Evolutionary conservation across 2,113 vertebrate genomes (phyloP).

Genomic region (Melanocharis versteri): DNA sequence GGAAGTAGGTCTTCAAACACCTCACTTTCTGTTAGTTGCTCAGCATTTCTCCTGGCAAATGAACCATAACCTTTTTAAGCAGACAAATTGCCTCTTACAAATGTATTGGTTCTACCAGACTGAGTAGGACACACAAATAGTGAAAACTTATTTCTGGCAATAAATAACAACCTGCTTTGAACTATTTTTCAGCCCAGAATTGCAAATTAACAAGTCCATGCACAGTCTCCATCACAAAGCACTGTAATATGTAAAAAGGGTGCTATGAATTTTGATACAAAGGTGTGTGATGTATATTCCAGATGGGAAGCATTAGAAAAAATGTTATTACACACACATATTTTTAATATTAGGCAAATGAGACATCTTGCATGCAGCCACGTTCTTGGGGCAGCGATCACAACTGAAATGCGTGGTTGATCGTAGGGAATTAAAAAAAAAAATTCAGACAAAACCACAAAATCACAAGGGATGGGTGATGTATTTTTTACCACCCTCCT

Average conservation of each 20-base stretch:
- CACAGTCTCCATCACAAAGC: not conserved
- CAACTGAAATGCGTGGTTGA: not conserved
- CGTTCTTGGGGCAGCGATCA: not conserved
- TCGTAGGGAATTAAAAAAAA: fast-evolving
- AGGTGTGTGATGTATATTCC: not conserved
- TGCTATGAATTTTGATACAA: not conserved
- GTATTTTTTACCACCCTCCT: slow-evolving; percentile 5
- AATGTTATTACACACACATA: not conserved
- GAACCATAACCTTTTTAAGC: not conserved
- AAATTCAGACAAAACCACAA: not conserved
- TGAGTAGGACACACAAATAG: fast-evolving
- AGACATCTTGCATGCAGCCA: not conserved
- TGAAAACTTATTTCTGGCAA: not conserved
- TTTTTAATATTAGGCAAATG: not conserved
- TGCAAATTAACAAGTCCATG: not conserved
- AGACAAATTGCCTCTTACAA: not conserved
- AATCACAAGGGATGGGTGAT: not conserved
- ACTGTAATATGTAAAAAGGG: not conserved
- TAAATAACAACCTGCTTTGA: not conserved
- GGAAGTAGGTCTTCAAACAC: not conserved
- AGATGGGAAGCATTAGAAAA: not conserved
- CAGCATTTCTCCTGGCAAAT: not conserved
- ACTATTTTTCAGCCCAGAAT: not conserved
- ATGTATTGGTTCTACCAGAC: not conserved
- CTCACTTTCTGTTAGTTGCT: not conserved